Percentiles rank a stretch among this genome's conserved stretches.
Conservation (phyloP, 1,140 invertebrate species). For the Nasonia giraulti region DNA sequence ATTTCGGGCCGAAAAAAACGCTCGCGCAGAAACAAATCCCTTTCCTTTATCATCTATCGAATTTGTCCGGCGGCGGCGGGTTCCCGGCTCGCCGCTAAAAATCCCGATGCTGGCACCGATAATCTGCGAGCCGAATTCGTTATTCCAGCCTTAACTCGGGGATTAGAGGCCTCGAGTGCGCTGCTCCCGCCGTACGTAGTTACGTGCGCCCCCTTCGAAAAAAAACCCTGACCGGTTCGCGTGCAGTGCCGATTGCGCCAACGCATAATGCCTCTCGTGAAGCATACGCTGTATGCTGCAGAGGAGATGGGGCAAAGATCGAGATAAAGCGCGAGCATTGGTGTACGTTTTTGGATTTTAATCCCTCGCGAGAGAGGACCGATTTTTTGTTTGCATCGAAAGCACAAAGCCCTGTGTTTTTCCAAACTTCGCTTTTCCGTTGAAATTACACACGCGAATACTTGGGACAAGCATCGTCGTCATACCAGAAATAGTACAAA, state of each 20-base stretch:
- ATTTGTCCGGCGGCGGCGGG: constrained; percentile 28
- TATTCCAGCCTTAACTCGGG: constrained; percentile 44
- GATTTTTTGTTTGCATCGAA: not conserved
- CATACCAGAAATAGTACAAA: too few relatives aligned
- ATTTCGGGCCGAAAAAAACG: constrained; percentile 7
- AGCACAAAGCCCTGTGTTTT: not conserved
- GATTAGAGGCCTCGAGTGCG: constrained; percentile 16
- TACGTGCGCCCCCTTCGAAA: not conserved
- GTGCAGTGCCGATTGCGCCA: too few relatives aligned
- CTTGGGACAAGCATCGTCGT: not conserved
- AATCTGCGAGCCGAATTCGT: constrained; percentile 43
- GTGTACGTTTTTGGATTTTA: not conserved
- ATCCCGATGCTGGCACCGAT: constrained; percentile 26
- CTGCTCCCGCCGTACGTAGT: not conserved
- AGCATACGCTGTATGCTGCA: too few relatives aligned
- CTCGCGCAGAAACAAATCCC: constrained; percentile 29
- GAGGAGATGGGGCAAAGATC: not conserved
- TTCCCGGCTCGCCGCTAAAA: constrained; percentile 30
- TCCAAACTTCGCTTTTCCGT: not conserved
- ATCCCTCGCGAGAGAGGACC: not conserved
- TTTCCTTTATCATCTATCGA: constrained; percentile 45
- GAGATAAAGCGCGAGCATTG: not conserved
- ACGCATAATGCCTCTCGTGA: too few relatives aligned
- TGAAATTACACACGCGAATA: not conserved
- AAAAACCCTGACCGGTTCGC: not conserved